Base-by-base conservation (phyloP, 2,113 vertebrate genomes). In the Nerophis ophidion region DNA sequence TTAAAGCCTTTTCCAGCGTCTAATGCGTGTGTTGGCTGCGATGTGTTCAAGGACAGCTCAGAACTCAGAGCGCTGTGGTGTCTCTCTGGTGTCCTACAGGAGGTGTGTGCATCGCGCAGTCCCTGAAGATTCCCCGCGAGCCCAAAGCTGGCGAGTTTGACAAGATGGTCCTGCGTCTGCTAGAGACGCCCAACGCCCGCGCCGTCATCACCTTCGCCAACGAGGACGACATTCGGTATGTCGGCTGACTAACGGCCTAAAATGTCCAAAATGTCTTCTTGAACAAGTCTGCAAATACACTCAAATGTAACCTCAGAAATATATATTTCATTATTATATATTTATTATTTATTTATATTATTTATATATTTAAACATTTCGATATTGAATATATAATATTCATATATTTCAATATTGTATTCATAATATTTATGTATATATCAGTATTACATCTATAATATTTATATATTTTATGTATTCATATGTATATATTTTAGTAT, bases 21-120 rank as follows among this genome's bases (percentile, higher is more conserved):
- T 26, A 26, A 26, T 26, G 26, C 15, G 16, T 48, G 47, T 16
- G 15, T 16, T 49, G 8, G 17, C 17, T 10, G 17, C 6, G 17
- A 49, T 49, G 34, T 38, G 52, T 38, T 50, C 14, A 38, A 34
- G 52, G 14, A n/a, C 6, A 7, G 6, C 13, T 7, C 15, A 16
- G 6, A 33, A 45, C 40, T n/a, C 13, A 14, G 19, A 45, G 11
- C 7, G 16, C 9, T 45, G 7, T 45, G 12, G 14, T 54, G 36
- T 45, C 15, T 48, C 26, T 50, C 40, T 16, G 6, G 4, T 7
- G 2, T 60, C n/a, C 66, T 2, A 63, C 89, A 99, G 96, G 95
- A 82, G 93, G 92, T 58, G 94, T 99, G 70, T 99, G 96, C 64
- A 96, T 99, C 80, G 96, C 96, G 80, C 95, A 98, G 70, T 97